A percentile compares a stretch with the other conserved stretches of the same genome.
These are phyloP conservation scores for Drosophila ogumai DNA, from an alignment of 1,140 invertebrate species.

Conservation along the genomic window DNA sequence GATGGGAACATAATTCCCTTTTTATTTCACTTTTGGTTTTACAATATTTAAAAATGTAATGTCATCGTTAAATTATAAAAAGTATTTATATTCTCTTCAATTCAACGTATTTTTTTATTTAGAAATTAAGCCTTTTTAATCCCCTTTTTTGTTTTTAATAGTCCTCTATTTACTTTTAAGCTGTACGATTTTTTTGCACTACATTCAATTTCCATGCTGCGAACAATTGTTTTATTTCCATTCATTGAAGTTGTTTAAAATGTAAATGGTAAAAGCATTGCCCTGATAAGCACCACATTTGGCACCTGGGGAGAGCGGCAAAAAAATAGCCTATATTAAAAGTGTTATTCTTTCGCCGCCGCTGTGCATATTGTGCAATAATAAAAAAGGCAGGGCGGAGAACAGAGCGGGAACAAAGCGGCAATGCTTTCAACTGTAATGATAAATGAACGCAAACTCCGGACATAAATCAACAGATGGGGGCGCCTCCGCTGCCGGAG, in stretches of 20 bases:
- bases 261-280: slow-evolving; percentile 66
- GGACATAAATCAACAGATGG: slow-evolving; percentile 70
- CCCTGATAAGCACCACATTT: slow-evolving; percentile 69
- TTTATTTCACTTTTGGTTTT: too few relatives aligned
- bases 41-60: background rate
- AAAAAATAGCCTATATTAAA: slow-evolving; percentile 65
- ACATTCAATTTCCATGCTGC: background rate
- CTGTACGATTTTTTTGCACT: background rate
- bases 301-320: slow-evolving; percentile 54
- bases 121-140: background rate
- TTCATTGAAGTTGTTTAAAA: slow-evolving; percentile 45
- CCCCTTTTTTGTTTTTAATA: too few relatives aligned
- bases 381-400: slow-evolving; percentile 50
- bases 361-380: slow-evolving; percentile 65
- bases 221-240: slow-evolving; percentile 7
- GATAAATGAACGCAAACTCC: slow-evolving; percentile 81
- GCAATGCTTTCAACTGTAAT: slow-evolving; percentile 82
- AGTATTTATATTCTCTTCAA: background rate
- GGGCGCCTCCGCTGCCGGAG: background rate
- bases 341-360: slow-evolving; percentile 69
- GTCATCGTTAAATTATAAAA: background rate
- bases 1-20: too few relatives aligned
- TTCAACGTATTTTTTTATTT: background rate
- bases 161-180: background rate
- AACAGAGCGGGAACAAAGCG: slow-evolving; percentile 61